phyloP scores from a whole-genome alignment of 2,113 vertebrate species.

The Pluvialis apricaria region DNA sequence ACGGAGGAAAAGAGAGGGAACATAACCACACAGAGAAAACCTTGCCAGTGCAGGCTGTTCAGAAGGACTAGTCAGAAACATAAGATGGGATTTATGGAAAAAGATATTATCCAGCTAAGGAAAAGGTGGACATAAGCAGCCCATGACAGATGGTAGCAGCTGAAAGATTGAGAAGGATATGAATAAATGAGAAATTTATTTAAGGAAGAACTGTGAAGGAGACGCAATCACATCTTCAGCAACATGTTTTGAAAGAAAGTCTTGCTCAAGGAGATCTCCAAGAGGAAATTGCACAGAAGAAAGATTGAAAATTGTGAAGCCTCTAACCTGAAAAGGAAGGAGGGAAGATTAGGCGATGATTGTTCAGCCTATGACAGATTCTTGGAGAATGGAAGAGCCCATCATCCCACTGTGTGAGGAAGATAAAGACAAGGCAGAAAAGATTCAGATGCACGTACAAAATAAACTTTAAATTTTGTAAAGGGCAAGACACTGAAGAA shows the following conservation, averaged over 20 bases:
- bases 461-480: background rate
- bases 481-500: background rate
- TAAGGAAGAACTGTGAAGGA: background rate
- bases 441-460: background rate
- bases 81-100: background rate
- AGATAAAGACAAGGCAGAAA: background rate
- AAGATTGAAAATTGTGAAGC: background rate
- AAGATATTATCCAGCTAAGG: background rate
- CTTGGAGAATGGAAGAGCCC: background rate
- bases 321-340: background rate
- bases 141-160: background rate
- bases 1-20: background rate
- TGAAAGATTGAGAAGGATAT: background rate
- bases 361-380: background rate
- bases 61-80: background rate
- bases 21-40: background rate
- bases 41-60: background rate
- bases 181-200: background rate
- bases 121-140: background rate
- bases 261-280: background rate
- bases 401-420: background rate
- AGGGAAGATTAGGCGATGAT: background rate
- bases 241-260: background rate
- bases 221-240: background rate
- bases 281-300: background rate